Conservation (phyloP, 2,888 invertebrate species). For the Dermolepida albohirtum region DNA sequence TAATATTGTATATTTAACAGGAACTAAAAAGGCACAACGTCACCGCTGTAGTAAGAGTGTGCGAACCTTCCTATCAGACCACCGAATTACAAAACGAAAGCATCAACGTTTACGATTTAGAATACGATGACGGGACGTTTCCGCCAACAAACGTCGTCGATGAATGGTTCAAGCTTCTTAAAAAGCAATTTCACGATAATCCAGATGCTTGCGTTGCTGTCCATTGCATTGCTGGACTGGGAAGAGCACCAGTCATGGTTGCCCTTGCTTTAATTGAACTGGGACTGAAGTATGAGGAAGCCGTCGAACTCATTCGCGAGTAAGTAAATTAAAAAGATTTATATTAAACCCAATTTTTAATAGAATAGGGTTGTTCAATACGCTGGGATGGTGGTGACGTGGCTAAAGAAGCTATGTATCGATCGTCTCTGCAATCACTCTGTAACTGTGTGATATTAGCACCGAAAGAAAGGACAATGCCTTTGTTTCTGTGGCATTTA, state of each 20-base stretch:
- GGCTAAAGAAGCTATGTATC: too few relatives aligned
- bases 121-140: conserved; percentile 95
- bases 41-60: conserved; percentile 96
- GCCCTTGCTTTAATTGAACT: conserved; percentile 98
- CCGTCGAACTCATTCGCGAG: conserved; percentile 94
- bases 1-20: conserved; percentile 65
- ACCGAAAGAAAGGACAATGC: too few relatives aligned
- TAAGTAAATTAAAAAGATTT: too few relatives aligned
- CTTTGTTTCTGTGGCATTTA: too few relatives aligned
- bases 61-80: conserved; percentile 97
- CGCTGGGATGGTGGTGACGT: too few relatives aligned
- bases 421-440: too few relatives aligned
- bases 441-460: too few relatives aligned
- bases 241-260: conserved; percentile 97
- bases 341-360: too few relatives aligned
- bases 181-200: conserved; percentile 84
- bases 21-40: conserved; percentile 97
- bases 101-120: conserved; percentile 94
- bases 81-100: conserved; percentile 89
- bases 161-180: conserved; percentile 92
- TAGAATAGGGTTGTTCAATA: too few relatives aligned
- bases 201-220: conserved; percentile 95
- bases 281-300: conserved; percentile 98
- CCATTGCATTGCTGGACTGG: conserved; percentile 98
- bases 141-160: conserved; percentile 90